Evolutionary conservation across 2,888 invertebrate species (phyloP), one percentile per base, ranked within the genome.

Genomic region (Imbricaverruca yamaguchii): DNA sequence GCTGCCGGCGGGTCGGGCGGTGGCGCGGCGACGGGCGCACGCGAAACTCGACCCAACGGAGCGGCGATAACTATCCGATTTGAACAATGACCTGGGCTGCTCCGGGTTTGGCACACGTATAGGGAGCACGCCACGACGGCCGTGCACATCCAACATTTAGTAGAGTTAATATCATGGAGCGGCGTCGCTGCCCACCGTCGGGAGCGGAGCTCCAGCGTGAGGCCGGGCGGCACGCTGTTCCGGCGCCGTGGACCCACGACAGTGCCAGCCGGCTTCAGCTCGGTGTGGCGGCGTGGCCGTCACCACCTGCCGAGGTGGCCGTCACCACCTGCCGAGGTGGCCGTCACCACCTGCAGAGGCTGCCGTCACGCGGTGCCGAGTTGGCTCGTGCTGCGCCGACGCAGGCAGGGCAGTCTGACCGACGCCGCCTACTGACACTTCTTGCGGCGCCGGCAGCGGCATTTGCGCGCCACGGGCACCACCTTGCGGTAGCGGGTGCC

Each of bases 401-500:
- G 39, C 39, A 39, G 2, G 4, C 39, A 39, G 39, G 4, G 39
- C 39, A 39, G 39, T 39, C 39, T 4, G 39, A 4, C 39, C 63
- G 63, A 2, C n/a, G 67, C 25, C 12, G n/a, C 25, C 25, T 25
- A 67, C 12, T 13, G 7, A 57, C 79, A 79, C 23, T 79, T 79
- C 23, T 57, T 79, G 56, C 79, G 79, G 23, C 79, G 79, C 13
- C 79, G 56, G 25, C 84, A 84, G 85, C 95, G 94, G 89, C 98
- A 98, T 88, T 97, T 97, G 87, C 97, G 93, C 87, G 98, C 95
- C 88, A 98, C 94, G 86, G 97, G 97, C 86, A 98, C 92, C 87
- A 96, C 95, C 91, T 96, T 96, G 88, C 95, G 94, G 91, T 95
- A 97, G 84, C 94, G 93, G 82, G 94, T 93, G 84, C 96, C 96